These are phyloP conservation scores for Falco rusticolus DNA, from an alignment of 2,797 vertebrate species.

Conservation along the genomic window DNA sequence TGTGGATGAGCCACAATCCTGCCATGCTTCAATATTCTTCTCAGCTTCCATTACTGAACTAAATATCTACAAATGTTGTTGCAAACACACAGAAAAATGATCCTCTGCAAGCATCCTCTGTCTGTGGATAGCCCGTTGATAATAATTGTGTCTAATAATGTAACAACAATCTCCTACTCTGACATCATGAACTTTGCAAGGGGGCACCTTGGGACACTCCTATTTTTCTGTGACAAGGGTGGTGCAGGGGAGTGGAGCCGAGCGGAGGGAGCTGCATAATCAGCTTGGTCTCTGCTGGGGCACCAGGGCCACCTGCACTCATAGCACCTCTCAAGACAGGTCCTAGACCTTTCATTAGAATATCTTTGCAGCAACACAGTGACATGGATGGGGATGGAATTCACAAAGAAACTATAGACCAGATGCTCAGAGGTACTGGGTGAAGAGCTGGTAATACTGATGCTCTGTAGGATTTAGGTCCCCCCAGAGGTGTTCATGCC, in stretches of 20 bases:
- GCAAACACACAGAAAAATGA: background rate
- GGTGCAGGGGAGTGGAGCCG: background rate
- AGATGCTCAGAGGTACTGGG: background rate
- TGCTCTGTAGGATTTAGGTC: background rate
- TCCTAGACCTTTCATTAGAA: background rate
- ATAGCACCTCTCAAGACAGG: background rate
- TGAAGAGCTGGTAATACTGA: background rate
- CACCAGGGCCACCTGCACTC: background rate
- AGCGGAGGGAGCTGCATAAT: fast-evolving
- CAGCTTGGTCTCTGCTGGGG: fast-evolving
- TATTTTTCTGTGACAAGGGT: background rate
- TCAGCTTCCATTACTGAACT: background rate
- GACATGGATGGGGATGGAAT: background rate
- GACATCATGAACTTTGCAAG: background rate
- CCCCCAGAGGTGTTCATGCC: background rate
- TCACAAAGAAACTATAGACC: background rate
- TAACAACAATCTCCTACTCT: background rate
- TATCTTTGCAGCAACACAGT: background rate
- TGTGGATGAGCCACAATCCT: background rate
- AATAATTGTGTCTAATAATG: background rate
- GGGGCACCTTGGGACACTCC: fast-evolving
- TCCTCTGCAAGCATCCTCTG: background rate
- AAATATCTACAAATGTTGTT: background rate
- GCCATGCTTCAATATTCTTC: background rate
- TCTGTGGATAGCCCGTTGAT: background rate